Evolutionary conservation across 2,888 invertebrate genomes (phyloP), one percentile per base, ranked within the genome.

Genomic region (Plebejus anna): DNA sequence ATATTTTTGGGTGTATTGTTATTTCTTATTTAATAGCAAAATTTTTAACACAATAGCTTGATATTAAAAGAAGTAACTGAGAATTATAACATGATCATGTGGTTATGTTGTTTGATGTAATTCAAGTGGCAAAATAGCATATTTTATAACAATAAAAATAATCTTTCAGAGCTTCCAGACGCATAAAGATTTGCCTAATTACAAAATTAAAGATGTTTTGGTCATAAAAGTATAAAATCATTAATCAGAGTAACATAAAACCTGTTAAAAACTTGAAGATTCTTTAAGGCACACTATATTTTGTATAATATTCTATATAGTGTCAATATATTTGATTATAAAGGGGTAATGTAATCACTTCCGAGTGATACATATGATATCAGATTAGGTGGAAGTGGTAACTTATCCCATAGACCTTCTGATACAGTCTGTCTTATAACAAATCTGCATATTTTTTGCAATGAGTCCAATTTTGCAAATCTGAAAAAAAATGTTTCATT

Each of bases 401-500:
- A 92, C 83, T 95, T 95, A 82, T 95, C 95, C 89, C 96, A 96
- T 83, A 95, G 95, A 87, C 95, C 95, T 80, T 95, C 92, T 81
- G 96, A 90, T 75, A 96, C 96, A 81, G 95, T 95, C 88, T 96
- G 96, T 81, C 96, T 93, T 82, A 97, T 96, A 47, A 96, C 96
- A 93, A 96, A 96, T 82, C 96, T 95, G 88, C 96, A 96, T 82
- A 96, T 94, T 92, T 96, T 96, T 89, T 96, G 96, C 82, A 97
- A 85, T 82, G 84, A 96, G 94, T 88, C 96, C 94, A 87, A 91
- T 93, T 94, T 96, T 91, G 83, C 96, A 95, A 90, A 96, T 95
- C 87, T 96, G 94, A 80, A 96, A 91, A 71, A 77, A 75, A 70
- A 73, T 22, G 22, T 57, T 36, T 59, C n/a, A 76, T 59, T 76